A percentile compares a stretch with the other conserved stretches of the same genome.
Evolutionary conservation across 2,888 invertebrate species (phyloP).

Genomic region (Rutpela maculata): DNA sequence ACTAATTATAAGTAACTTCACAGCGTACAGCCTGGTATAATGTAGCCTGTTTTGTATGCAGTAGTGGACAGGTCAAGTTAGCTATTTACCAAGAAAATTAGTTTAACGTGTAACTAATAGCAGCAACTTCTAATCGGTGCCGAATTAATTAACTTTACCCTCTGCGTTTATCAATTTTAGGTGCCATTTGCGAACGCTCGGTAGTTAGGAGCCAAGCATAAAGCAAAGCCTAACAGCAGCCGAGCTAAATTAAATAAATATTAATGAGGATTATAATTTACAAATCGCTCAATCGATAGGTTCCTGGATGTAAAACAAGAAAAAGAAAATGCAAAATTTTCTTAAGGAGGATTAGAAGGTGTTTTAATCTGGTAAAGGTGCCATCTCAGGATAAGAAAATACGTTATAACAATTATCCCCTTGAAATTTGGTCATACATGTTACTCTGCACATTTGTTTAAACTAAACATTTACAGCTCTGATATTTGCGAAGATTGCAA

Average conservation of each 20-base stretch:
- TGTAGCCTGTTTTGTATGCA: slow-evolving; percentile 45
- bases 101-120: slow-evolving; percentile 55
- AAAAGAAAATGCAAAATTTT: background rate
- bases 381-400: too few relatives aligned
- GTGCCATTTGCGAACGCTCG: slow-evolving; percentile 17
- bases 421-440: too few relatives aligned
- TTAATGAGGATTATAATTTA: slow-evolving; percentile 30
- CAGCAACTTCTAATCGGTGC: slow-evolving; percentile 49
- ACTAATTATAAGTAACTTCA: background rate
- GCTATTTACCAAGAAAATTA: slow-evolving; percentile 54
- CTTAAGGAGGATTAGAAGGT: background rate
- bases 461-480: too few relatives aligned
- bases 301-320: slow-evolving; percentile 2
- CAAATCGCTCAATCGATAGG: slow-evolving; percentile 27
- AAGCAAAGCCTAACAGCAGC: slow-evolving; percentile 12
- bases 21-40: background rate
- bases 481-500: too few relatives aligned
- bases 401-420: too few relatives aligned
- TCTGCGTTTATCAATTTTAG: slow-evolving; percentile 49
- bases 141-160: slow-evolving; percentile 52
- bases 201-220: slow-evolving; percentile 20
- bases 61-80: slow-evolving; percentile 49
- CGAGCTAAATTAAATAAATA: slow-evolving; percentile 31
- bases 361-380: background rate
- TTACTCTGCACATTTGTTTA: too few relatives aligned